These are phyloP conservation scores for Macrochelys suwanniensis DNA, from an alignment of 2,797 vertebrate species.

Conservation along the genomic window DNA sequence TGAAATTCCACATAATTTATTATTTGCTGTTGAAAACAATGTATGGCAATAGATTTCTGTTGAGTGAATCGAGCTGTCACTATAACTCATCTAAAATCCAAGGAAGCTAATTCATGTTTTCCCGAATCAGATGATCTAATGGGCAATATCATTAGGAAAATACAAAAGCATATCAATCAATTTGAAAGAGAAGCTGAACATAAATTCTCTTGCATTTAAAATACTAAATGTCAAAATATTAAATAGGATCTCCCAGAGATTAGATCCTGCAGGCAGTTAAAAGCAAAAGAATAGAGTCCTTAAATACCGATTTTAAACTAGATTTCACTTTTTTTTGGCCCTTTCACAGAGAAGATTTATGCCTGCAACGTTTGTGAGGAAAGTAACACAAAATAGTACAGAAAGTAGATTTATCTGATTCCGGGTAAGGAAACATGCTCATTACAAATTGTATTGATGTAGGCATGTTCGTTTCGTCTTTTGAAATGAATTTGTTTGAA, in stretches of 20 bases:
- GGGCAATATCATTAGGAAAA: not conserved
- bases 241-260: accelerated
- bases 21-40: not conserved
- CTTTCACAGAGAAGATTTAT: not conserved
- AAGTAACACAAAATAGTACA: not conserved
- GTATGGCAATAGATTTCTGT: not conserved
- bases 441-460: not conserved
- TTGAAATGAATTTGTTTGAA: not conserved
- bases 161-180: not conserved
- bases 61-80: not conserved
- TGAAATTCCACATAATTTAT: not conserved
- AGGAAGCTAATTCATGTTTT: accelerated
- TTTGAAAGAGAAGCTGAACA: not conserved
- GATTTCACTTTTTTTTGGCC: not conserved
- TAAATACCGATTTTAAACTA: accelerated
- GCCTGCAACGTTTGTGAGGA: not conserved
- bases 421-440: not conserved
- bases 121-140: not conserved
- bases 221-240: not conserved
- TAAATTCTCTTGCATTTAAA: not conserved
- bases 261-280: not conserved
- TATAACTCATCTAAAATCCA: not conserved
- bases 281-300: not conserved
- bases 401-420: not conserved
- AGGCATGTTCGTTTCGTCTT: not conserved